Percentiles rank a stretch among this genome's conserved stretches.
These are phyloP conservation scores for Melanotaenia trifasciata DNA, from an alignment of 2,797 vertebrate genomes.

Conservation along the genomic window DNA sequence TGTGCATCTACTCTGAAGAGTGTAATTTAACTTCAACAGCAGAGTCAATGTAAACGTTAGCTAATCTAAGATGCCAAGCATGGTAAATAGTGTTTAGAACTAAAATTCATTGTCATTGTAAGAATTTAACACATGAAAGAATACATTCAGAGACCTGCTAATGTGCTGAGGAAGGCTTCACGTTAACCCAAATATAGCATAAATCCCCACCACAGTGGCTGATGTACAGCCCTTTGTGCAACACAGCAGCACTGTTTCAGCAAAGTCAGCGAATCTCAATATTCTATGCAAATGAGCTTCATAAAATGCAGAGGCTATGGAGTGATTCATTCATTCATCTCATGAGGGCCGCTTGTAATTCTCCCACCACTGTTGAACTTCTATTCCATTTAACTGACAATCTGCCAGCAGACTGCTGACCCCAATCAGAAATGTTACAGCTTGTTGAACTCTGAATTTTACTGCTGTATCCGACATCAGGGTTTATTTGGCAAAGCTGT, in stretches of 20 bases:
- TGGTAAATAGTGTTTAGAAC: neutral
- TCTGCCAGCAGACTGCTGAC: slow-evolving; percentile 41
- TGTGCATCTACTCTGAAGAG: too few relatives aligned
- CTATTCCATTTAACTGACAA: slow-evolving; percentile 37
- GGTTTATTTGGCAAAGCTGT: slow-evolving; percentile 24
- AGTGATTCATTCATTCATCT: slow-evolving; percentile 59
- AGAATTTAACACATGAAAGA: neutral
- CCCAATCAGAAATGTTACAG: slow-evolving; percentile 43
- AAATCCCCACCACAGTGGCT: slow-evolving; percentile 40
- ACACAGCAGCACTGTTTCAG: slow-evolving; percentile 38
- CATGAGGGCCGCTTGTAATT: slow-evolving; percentile 37
- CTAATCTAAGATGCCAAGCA: neutral
- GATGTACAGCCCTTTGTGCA: slow-evolving; percentile 20
- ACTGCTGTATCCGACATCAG: slow-evolving; percentile 15
- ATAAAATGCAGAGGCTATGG: slow-evolving; percentile 38
- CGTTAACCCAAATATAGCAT: slow-evolving; percentile 21
- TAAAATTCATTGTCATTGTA: neutral
- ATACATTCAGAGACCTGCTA: neutral
- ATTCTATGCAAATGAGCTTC: slow-evolving; percentile 58
- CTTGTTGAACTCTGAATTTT: slow-evolving; percentile 45
- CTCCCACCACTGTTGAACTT: slow-evolving; percentile 25
- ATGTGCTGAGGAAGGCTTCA: neutral
- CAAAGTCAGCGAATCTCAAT: slow-evolving; percentile 56
- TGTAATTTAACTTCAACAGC: too few relatives aligned
- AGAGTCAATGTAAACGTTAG: neutral